Percentiles rank a stretch among this genome's conserved stretches.
Conservation (phyloP, 2,113 vertebrate species). For the Leptobrachium ailaonicum region DNA sequence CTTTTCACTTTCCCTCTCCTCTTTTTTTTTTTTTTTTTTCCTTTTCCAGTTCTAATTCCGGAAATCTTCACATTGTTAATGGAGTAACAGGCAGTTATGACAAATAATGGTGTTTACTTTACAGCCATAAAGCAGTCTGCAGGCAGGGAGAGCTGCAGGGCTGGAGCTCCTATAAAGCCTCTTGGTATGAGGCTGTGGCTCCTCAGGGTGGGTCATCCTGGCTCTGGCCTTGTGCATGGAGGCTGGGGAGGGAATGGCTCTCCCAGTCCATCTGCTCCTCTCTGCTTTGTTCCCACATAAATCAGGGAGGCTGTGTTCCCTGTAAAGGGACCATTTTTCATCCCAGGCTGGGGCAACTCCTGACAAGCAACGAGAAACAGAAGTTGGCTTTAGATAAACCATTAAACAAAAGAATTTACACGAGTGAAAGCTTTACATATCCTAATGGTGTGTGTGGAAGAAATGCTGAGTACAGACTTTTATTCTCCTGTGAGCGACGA, state of each 20-base stretch:
- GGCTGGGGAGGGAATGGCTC: conserved; percentile 25
- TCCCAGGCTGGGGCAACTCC: conserved; percentile 52
- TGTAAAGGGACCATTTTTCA: conserved; percentile 65
- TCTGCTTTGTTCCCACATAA: conserved; percentile 64
- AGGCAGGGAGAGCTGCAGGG: conserved; percentile 11
- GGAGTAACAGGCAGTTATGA: conserved; percentile 38
- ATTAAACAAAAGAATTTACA: conserved; percentile 64
- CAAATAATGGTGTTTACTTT: conserved; percentile 55
- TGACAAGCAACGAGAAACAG: conserved; percentile 75
- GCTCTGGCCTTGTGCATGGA: conserved; percentile 12
- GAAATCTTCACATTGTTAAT: conserved; percentile 54
- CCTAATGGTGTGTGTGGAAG: conserved; percentile 34
- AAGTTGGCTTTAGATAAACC: conserved; percentile 69
- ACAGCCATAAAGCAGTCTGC: conserved; percentile 46
- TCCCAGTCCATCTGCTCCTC: conserved; percentile 31
- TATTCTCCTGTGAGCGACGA: conserved; percentile 35
- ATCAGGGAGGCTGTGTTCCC: conserved; percentile 65
- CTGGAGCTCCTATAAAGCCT: conserved; percentile 31
- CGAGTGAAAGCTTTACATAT: conserved; percentile 53
- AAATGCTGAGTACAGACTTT: conserved; percentile 33
- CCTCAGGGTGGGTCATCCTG: conserved; percentile 40
- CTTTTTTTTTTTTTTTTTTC: background rate
- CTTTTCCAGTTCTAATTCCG: conserved; percentile 49
- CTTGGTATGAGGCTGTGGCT: conserved; percentile 24
- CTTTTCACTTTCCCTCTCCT: too few relatives aligned